These are phyloP conservation scores for Tetramorium alpestre DNA, from an alignment of 1,140 invertebrate genomes.

Conservation along the genomic window DNA sequence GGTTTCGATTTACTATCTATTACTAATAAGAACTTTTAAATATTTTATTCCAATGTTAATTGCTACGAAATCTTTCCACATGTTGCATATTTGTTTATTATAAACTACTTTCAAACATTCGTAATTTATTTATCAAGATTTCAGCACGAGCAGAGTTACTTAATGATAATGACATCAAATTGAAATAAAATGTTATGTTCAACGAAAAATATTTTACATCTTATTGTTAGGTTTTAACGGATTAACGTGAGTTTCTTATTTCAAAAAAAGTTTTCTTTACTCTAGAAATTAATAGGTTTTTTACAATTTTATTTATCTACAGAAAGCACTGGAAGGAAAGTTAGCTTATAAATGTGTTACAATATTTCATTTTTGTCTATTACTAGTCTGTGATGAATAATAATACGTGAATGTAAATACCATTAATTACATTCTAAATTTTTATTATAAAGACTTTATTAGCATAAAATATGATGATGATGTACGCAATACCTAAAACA, in stretches of 20 bases:
- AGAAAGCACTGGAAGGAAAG: background rate
- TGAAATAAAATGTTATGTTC: too few relatives aligned
- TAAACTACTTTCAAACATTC: too few relatives aligned
- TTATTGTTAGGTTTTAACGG: background rate
- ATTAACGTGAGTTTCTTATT: background rate
- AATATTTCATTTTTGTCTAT: background rate
- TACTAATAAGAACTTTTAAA: background rate
- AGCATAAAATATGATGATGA: constrained; percentile 56
- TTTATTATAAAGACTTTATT: background rate
- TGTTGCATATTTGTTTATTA: too few relatives aligned
- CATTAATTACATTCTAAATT: background rate
- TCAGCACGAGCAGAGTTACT: too few relatives aligned
- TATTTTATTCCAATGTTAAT: too few relatives aligned
- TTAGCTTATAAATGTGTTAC: background rate
- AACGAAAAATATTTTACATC: background rate
- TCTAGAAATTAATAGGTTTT: background rate
- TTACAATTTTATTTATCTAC: background rate
- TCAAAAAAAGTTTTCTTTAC: background rate
- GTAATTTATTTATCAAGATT: too few relatives aligned
- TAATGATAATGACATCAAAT: too few relatives aligned
- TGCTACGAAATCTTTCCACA: too few relatives aligned
- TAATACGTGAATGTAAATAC: background rate
- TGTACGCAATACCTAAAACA: constrained; percentile 67
- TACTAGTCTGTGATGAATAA: background rate
- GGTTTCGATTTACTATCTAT: background rate